Evolutionary conservation across 1,140 invertebrate genomes (phyloP).

Genomic region (Magallana ariakensis): DNA sequence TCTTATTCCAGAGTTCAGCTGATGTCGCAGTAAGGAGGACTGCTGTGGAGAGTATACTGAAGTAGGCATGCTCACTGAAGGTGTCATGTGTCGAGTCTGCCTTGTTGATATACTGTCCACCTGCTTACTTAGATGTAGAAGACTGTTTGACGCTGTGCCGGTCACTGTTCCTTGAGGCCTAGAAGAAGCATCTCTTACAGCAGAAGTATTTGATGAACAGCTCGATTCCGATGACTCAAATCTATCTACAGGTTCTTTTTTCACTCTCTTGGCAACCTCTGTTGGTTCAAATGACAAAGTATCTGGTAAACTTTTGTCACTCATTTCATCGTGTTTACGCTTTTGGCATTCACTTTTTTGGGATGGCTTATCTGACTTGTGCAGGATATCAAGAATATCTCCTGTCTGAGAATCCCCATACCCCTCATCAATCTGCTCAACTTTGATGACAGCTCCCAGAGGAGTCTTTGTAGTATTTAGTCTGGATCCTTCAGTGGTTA

Average conservation of each 20-base stretch:
- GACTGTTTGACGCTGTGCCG: not conserved
- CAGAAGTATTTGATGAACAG: conserved; percentile 12
- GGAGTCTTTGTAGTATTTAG: not conserved
- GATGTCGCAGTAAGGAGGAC: not conserved
- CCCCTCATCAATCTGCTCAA: conserved; percentile 3
- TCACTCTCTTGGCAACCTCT: conserved; percentile 24
- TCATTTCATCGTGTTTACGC: conserved; percentile 9
- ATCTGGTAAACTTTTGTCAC: not conserved
- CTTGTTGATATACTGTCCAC: conserved; percentile 19
- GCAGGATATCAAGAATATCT: conserved; percentile 43
- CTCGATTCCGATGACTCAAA: not conserved
- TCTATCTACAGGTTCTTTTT: conserved; percentile 38
- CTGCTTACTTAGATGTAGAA: not conserved
- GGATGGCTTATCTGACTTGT: not conserved
- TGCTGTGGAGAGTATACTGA: not conserved
- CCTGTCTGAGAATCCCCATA: not conserved
- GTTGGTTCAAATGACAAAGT: not conserved
- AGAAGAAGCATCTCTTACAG: not conserved
- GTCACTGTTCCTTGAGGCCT: not conserved
- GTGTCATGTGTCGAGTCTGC: not conserved
- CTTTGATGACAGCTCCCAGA: conserved; percentile 32
- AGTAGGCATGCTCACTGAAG: not conserved
- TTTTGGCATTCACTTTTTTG: not conserved
- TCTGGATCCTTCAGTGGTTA: not conserved
- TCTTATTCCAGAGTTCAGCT: conserved; percentile 15